Conservation (phyloP, 1,140 invertebrate species). For the Holotrichia oblita region DNA sequence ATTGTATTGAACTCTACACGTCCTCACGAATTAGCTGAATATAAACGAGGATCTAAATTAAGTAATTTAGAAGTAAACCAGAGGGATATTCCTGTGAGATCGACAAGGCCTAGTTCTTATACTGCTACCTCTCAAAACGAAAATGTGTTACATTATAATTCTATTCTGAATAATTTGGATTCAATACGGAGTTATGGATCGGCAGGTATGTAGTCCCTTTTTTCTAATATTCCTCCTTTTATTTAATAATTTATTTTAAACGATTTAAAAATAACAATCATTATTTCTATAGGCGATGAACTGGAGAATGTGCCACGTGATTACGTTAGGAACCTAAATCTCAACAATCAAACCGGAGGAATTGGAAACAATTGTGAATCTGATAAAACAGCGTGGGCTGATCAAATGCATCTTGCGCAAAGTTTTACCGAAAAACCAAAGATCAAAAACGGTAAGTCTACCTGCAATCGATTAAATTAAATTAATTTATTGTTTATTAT, state of each 20-base stretch:
- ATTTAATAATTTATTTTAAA: not conserved
- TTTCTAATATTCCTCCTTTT: too few species aligned
- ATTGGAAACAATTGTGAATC: conserved; percentile 64
- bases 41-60: conserved; percentile 84
- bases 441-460: conserved; percentile 81
- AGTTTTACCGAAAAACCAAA: conserved; percentile 81
- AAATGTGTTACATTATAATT: conserved; percentile 68
- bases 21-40: conserved; percentile 68
- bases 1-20: conserved; percentile 66
- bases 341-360: conserved; percentile 68
- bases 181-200: conserved; percentile 91
- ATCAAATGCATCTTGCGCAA: conserved; percentile 79
- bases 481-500: too few species aligned
- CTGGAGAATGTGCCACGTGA: conserved; percentile 88
- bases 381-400: conserved; percentile 82
- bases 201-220: conserved; percentile 68
- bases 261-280: conserved; percentile 38
- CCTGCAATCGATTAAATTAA: too few species aligned
- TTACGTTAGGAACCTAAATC: conserved; percentile 83
- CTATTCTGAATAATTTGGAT: conserved; percentile 88
- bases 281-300: conserved; percentile 71
- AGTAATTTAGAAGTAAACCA: conserved; percentile 86
- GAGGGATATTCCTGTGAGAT: conserved; percentile 71
- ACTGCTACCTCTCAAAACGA: conserved; percentile 81
- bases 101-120: conserved; percentile 83